Evolutionary conservation across 1,140 invertebrate genomes (phyloP), one percentile per base, ranked within the genome.

Genomic region (Meloidogyne chitwoodi): DNA sequence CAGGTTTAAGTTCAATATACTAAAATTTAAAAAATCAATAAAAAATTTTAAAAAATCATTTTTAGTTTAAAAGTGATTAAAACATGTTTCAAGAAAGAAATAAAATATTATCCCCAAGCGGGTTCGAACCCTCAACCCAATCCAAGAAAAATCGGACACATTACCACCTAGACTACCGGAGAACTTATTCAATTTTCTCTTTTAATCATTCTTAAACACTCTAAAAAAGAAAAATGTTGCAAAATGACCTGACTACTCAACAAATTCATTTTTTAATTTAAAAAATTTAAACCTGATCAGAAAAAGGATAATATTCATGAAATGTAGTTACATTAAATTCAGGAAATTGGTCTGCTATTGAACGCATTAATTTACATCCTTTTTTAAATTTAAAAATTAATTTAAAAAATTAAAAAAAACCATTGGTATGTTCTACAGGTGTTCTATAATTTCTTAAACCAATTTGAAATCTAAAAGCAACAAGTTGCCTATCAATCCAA

Each of bases 1-100:
- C 88, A 24, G 77, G 79, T 66, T 87, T 84, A 31, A 89, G 79
- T 65, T 88, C 87, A 83, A 89, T 68, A 41, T 84, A 84, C 62
- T 81, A 29, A n/a, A 69, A 79, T 56, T 56, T n/a, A n/a, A 56
- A 56, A 56, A n/a, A n/a, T 56, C 6, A 56, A 56, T n/a, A n/a
- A 56, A 19, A 19, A 19, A 1, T 19, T 16, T n/a, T 19, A 63
- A 31, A 27, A 74, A 14, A 8, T 38, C 0, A 38, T 38, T 38
- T 0, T 38, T 0, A 8, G 4, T 38, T 16, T 0, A 24, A 19
- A 67, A 31, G 5, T 10, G 22, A 22, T 48, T 2, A 24, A 22
- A 63, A 16, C 64, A 19, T 22, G 6, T 24, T 66, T 66, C 8
- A 6, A 19, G 6, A 19, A 19, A 66, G 2, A 65, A 66, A 75